A percentile compares a stretch with the other conserved stretches of the same genome.
phyloP scores from a whole-genome alignment of 2,888 invertebrate genomes.

The Helicoverpa assulta region DNA sequence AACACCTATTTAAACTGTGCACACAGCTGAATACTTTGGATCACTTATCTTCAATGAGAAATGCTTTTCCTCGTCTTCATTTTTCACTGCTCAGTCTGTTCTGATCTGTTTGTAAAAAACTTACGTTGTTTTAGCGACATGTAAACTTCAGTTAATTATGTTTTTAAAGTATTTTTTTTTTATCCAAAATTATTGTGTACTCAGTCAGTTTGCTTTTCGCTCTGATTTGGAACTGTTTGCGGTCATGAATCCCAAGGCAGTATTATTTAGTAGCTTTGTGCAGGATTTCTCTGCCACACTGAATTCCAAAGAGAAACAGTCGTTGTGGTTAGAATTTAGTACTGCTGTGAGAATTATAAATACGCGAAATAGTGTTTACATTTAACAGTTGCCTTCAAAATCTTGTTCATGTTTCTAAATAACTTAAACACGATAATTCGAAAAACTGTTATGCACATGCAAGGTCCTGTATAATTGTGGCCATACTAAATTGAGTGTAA shows the following conservation, averaged over 20 bases:
- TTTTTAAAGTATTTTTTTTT: slow-evolving; percentile 32
- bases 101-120: neutral
- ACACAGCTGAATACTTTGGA: slow-evolving; percentile 48
- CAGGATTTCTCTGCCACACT: slow-evolving; percentile 29
- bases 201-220: slow-evolving; percentile 34
- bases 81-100: slow-evolving; percentile 11
- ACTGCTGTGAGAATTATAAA: slow-evolving; percentile 13
- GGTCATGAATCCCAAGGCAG: slow-evolving; percentile 43
- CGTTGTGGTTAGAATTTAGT: slow-evolving; percentile 25
- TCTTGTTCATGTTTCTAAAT: neutral
- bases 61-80: slow-evolving; percentile 25
- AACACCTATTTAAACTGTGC: slow-evolving; percentile 46
- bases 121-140: neutral
- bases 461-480: slow-evolving; percentile 27
- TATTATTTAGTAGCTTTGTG: slow-evolving; percentile 51
- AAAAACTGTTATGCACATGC: slow-evolving; percentile 16
- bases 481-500: slow-evolving; percentile 26
- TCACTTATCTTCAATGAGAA: slow-evolving; percentile 33
- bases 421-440: neutral
- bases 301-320: slow-evolving; percentile 33
- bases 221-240: slow-evolving; percentile 47
- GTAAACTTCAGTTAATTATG: no score
- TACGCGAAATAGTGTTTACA: neutral
- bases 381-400: neutral
- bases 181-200: slow-evolving; percentile 26